Evolutionary conservation across 64 coral and sea anemone genomes (phyloP).

Genomic region (Actinia equina): DNA sequence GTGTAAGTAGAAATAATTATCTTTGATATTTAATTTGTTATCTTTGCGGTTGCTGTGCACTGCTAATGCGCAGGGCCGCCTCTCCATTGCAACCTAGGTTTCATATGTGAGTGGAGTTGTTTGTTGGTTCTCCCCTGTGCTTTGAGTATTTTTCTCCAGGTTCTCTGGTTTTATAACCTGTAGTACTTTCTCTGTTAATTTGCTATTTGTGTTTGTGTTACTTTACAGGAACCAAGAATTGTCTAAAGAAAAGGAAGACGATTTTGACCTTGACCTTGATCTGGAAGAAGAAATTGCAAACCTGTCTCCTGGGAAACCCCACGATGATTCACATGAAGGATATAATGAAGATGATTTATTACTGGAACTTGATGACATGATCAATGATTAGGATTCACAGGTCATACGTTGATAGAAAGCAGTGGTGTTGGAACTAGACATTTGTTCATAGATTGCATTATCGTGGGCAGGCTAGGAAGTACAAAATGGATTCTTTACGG

Average conservation of each 20-base stretch:
- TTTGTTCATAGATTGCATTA: too few species aligned
- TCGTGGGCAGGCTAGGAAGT: too few species aligned
- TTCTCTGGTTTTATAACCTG: too few species aligned
- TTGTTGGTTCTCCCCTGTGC: too few species aligned
- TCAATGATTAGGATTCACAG: constrained; percentile 25
- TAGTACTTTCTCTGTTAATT: too few species aligned
- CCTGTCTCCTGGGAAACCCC: constrained; percentile 11
- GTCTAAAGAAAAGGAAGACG: constrained; percentile 38
- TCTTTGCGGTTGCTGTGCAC: too few species aligned
- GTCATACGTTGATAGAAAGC: not conserved
- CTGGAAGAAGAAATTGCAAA: constrained; percentile 37
- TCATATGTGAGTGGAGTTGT: too few species aligned
- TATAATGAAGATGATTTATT: constrained; percentile 58
- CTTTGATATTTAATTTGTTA: not conserved
- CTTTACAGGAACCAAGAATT: constrained; percentile 30
- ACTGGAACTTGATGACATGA: constrained; percentile 58
- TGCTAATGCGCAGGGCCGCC: too few species aligned
- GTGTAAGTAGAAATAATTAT: constrained; percentile 8
- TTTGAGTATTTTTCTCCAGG: too few species aligned
- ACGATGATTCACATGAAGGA: not conserved
- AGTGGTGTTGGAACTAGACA: too few species aligned
- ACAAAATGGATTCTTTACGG: too few species aligned
- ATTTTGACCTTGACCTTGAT: constrained; percentile 44
- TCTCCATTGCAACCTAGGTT: too few species aligned
- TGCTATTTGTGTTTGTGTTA: not conserved